Base-by-base conservation (phyloP, 1,140 invertebrate genomes). In the Tetragonula clypearis region DNA sequence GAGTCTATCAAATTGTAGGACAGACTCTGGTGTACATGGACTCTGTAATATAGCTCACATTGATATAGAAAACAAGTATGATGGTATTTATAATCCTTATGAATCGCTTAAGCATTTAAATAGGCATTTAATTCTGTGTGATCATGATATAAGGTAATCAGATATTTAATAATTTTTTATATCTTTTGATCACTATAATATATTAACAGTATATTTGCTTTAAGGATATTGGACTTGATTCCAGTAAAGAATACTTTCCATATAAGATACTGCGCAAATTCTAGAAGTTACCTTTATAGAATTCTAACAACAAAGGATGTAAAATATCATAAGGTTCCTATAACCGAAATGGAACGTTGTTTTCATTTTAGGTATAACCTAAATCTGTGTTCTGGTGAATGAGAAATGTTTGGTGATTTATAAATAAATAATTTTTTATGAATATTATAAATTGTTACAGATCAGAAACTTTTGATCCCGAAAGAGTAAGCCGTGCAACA, bases 11-110 rank as follows among this genome's bases (percentile, higher is more conserved):
- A n/a, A 68, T 91, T 93, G 85, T 90, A 97, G 97, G 89, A 97
- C 97, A 93, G 97, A 97, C 96, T 93, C 95, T 17, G 97, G 97
- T 81, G 97, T 97, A 11, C 97, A 97, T 94, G 97, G 96, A 3
- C 89, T 97, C 21, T 95, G 95, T 88, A 93, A 95, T 23, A 95
- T 95, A n/a, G 96, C 96, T 56, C 97, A 97, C 88, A 95, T 97
- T 83, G 96, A 97, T 85, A 85, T 97, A 82, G 88, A 95, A 35
- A 95, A 94, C 74, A 86, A 78, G 35, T 94, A 95, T 82, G 86
- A 94, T 26, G 71, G 76, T 12, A 91, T 95, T n/a, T 96, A 96
- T 88, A 91, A 96, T 75, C 92, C 95, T 0, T 49, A 88, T 2
- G 66, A 74, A 5, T 86, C 97, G 66, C 94, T 95, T 11, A 90